Evolutionary conservation across 2,113 vertebrate species (phyloP).

Genomic region (Sinosuthora webbiana): DNA sequence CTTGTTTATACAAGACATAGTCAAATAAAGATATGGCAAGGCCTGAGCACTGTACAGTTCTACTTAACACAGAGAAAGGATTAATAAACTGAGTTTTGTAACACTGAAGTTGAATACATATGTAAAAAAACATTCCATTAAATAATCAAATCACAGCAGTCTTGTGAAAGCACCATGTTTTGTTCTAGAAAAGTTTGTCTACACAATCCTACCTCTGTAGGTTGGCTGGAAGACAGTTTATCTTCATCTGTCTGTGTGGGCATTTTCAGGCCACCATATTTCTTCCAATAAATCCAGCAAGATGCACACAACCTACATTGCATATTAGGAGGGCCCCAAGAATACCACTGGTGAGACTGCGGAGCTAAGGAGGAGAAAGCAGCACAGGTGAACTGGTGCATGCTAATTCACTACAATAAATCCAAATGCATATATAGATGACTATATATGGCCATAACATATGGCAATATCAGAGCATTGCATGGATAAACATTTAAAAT

Average conservation of each 20-base stretch:
- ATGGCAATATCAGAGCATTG: not conserved
- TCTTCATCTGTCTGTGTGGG: slow-evolving; percentile 92
- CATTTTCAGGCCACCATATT: slow-evolving; percentile 97
- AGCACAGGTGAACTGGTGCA: not conserved
- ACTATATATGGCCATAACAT: not conserved
- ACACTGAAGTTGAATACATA: not conserved
- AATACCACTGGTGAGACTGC: slow-evolving; percentile 97
- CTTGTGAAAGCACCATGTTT: not conserved
- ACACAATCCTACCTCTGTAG: slow-evolving; percentile 76
- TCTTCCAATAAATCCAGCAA: slow-evolving; percentile 99
- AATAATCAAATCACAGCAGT: not conserved
- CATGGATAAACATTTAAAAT: not conserved
- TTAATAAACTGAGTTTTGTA: not conserved
- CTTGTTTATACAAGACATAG: not conserved
- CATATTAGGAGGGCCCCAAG: slow-evolving; percentile 99
- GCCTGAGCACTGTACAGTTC: not conserved
- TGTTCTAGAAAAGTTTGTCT: not conserved
- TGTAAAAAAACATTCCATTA: not conserved
- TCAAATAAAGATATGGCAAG: not conserved
- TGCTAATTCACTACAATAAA: not conserved
- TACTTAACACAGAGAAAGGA: not conserved
- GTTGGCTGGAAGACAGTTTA: slow-evolving; percentile 84
- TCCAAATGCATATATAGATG: not conserved
- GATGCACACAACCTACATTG: slow-evolving; percentile 93
- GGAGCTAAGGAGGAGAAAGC: slow-evolving; percentile 75